Percentiles rank a stretch among this genome's conserved stretches.
Conservation (phyloP, 2,888 invertebrate species). For the Zhengitettix transpicula region DNA sequence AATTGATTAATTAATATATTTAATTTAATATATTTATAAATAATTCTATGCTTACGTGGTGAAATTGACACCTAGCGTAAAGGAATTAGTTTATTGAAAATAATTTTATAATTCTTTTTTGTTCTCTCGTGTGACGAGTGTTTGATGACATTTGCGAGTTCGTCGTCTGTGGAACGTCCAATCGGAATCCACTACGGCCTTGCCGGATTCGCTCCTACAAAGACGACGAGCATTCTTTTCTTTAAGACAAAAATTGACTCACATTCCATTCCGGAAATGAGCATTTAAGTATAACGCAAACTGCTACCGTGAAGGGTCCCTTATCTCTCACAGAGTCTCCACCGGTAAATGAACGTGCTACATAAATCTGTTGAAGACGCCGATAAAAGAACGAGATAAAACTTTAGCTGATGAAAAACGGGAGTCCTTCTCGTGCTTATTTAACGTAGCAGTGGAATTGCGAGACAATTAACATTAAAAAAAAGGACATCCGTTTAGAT, state of each 20-base stretch:
- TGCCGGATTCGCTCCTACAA: background rate
- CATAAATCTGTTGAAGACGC: constrained; percentile 9
- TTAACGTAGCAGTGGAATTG: too few relatives aligned
- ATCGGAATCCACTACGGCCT: background rate
- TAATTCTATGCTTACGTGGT: too few relatives aligned
- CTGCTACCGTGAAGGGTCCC: background rate
- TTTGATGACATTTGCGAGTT: background rate
- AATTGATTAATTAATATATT: too few relatives aligned
- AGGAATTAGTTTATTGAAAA: too few relatives aligned
- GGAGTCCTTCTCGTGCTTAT: background rate
- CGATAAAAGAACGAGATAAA: constrained; percentile 12
- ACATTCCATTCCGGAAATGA: constrained; percentile 7
- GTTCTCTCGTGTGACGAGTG: background rate
- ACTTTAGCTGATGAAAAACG: background rate
- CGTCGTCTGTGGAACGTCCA: background rate
- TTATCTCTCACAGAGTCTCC: background rate
- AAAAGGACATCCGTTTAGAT: too few relatives aligned
- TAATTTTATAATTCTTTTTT: background rate
- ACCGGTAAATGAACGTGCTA: constrained; percentile 5
- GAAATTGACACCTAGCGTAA: too few relatives aligned
- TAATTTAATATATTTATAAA: too few relatives aligned
- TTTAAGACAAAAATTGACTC: background rate
- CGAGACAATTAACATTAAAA: too few relatives aligned
- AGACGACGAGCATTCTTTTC: too few relatives aligned
- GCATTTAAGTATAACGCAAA: constrained; percentile 11